Evolutionary conservation across 2,888 invertebrate species (phyloP).

Genomic region (Sminthurides aquaticus): DNA sequence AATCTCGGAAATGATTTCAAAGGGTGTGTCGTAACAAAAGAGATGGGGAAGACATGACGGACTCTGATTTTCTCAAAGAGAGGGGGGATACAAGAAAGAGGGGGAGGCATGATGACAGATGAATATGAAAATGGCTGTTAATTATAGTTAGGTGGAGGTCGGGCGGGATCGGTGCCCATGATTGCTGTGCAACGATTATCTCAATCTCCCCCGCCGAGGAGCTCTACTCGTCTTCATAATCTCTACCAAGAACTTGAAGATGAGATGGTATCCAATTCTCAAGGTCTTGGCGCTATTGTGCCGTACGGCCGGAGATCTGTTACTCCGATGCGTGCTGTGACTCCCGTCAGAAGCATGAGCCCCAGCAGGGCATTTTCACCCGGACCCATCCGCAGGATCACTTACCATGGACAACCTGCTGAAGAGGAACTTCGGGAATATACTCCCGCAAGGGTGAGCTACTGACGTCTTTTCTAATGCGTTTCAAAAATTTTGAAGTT

Average conservation of each 20-base stretch:
- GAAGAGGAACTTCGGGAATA: background rate
- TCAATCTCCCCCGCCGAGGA: background rate
- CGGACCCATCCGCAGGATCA: constrained; percentile 19
- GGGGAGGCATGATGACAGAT: background rate
- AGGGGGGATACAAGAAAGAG: too few relatives aligned
- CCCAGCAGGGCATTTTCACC: constrained; percentile 11
- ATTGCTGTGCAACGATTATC: constrained; percentile 12
- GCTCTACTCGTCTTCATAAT: constrained; percentile 2
- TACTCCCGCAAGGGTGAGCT: background rate
- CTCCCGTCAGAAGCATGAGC: constrained; percentile 4
- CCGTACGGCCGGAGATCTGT: constrained; percentile 2
- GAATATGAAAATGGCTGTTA: background rate
- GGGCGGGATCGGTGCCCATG: constrained; percentile 13
- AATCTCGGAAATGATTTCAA: too few relatives aligned
- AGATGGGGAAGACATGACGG: too few relatives aligned
- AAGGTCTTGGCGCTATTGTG: constrained; percentile 8
- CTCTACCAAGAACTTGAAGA: constrained; percentile 20
- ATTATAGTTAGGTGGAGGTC: constrained; percentile 19
- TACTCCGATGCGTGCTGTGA: background rate
- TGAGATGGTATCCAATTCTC: constrained; percentile 8
- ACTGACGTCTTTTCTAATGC: too few relatives aligned
- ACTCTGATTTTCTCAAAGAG: too few relatives aligned
- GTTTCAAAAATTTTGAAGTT: too few relatives aligned
- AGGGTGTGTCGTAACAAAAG: too few relatives aligned
- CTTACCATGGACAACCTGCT: constrained; percentile 2